Conservation (phyloP, 2,797 vertebrate genomes). For the Cuniculus paca region DNA sequence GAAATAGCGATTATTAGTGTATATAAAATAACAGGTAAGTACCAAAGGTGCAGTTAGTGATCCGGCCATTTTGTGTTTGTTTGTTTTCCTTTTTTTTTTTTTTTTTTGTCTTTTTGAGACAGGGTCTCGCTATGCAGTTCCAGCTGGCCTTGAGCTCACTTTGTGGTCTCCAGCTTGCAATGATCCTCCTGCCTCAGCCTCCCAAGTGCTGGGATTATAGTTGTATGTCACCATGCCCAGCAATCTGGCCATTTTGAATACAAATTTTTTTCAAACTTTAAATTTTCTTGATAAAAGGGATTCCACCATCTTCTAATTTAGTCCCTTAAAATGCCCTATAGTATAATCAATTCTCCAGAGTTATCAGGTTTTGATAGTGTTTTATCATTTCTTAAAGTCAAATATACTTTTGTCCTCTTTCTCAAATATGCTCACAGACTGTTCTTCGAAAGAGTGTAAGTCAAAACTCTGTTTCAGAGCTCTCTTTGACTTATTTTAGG, state of each 20-base stretch:
- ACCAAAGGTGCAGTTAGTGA: neutral
- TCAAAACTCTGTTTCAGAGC: neutral
- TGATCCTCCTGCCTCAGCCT: no score
- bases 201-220: no score
- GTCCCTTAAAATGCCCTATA: neutral
- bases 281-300: neutral
- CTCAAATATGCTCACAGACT: neutral
- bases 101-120: no score
- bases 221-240: no score
- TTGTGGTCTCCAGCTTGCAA: no score
- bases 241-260: neutral
- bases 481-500: neutral
- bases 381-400: neutral
- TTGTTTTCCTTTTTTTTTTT: no score
- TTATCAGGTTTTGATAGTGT: neutral
- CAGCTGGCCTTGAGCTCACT: no score
- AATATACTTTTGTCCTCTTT: neutral
- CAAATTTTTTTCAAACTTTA: neutral
- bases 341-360: neutral
- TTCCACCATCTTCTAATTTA: neutral
- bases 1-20: neutral
- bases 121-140: no score
- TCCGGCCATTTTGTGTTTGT: neutral
- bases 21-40: neutral
- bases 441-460: neutral